phyloP scores from a whole-genome alignment of 2,113 vertebrate genomes.

The Dryoscopus gambensis region DNA sequence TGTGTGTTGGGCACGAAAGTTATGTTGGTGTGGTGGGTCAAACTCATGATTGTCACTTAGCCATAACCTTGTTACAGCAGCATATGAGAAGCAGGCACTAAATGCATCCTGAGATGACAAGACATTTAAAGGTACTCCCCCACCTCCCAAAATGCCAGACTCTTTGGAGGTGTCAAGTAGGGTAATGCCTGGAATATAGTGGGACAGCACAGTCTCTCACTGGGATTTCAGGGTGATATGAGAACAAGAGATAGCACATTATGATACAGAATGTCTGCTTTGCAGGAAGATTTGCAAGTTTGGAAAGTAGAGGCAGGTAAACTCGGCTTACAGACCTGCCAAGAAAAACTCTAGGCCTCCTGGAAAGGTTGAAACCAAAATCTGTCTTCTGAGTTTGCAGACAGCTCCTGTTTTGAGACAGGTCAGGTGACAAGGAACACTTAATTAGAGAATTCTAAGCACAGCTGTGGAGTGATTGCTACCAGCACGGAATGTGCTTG shows the following conservation, averaged over 20 bases:
- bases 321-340: neutral
- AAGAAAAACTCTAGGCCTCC: neutral
- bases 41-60: neutral
- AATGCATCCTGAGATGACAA: neutral
- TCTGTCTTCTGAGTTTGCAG: neutral
- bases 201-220: neutral
- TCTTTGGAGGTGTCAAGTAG: neutral
- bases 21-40: neutral
- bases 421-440: neutral
- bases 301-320: neutral
- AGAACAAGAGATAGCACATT: neutral
- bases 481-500: neutral
- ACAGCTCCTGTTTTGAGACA: neutral
- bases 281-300: neutral
- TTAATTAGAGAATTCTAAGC: constrained; percentile 10
- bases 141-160: neutral
- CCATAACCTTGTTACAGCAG: neutral
- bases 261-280: neutral
- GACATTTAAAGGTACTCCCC: neutral
- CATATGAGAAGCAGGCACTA: neutral
- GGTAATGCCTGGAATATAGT: neutral
- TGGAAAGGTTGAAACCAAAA: constrained; percentile 4
- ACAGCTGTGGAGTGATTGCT: neutral
- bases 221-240: neutral
- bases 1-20: neutral